Evolutionary conservation across 2,888 invertebrate genomes (phyloP), one percentile per base, ranked within the genome.

Genomic region (Meandrusa payeni): DNA sequence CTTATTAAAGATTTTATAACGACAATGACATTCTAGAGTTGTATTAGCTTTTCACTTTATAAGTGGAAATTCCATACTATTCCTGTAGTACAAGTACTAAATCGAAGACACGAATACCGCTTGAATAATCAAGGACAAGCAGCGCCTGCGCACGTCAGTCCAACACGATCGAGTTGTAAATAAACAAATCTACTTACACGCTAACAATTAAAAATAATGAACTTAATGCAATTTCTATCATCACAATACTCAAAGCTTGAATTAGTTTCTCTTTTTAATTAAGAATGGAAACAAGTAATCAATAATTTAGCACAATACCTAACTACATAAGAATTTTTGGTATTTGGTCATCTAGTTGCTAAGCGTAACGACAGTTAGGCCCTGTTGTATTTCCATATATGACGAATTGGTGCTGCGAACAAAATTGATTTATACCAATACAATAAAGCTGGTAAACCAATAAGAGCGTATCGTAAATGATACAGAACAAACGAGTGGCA

Each of bases 301-400:
- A 56, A 67, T 50, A 66, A 64, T 64, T 75, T 71, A 71, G 67
- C 68, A 64, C 55, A 70, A 61, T 57, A 70, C 61, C 70, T 72
- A 71, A 60, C 64, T 63, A 64, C 59, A 64, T 49, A 55, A 57
- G 52, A 68, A 59, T 75, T 73, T 75, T 76, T 76, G 74, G 76
- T 76, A 75, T 79, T 75, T 75, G 72, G 69, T 76, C 76, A 75
- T 74, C 64, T 59, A 60, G 54, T 59, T 58, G 55, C 58, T 64
- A 62, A 59, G 69, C 54, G 60, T 71, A 62, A 64, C 67, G 72
- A 74, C 75, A 71, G 69, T 76, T 76, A 80, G 76, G 78, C 74
- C 72, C 74, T 52, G 58, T 46, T 71, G 61, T 49, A 32, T 61
- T 59, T 49, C 44, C 50, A 52, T 58, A 53, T 60, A 55, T 54